Evolutionary conservation across 2,113 vertebrate genomes (phyloP), one percentile per base, ranked within the genome.

Genomic region (Ornithorhynchus anatinus): DNA sequence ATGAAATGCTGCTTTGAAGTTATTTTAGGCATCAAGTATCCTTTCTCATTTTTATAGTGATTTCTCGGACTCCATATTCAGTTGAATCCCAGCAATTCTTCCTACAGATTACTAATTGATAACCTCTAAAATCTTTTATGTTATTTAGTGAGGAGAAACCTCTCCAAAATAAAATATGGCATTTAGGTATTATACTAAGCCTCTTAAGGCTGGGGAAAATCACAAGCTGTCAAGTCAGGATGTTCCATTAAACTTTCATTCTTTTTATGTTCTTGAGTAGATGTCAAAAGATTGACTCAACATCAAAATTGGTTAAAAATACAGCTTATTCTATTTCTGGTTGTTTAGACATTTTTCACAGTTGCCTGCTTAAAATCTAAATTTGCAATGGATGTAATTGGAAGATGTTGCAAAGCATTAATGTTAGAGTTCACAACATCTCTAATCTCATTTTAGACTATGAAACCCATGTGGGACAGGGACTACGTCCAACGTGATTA

Each of bases 181-280:
- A 61, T 59, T 53, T 61, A 7, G 3, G 2, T 14, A 27, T 31
- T 57, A 27, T n/a, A 56, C 31, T 60, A 63, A 82, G 32, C 4
- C 1, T 6, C 29, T 44, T 79, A 77, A 64, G 6, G 16, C 38
- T 32, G 3, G 47, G 40, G 72, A 70, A 83, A 83, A 37, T 56
- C 7, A 5, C 3, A 43, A 15, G 2, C 5, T 77, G 3, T 53
- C 38, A 59, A 75, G 59, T 1, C n/a, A 39, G 2, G 38, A 35
- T 38, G 12, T 53, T 23, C 16, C 45, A 57, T 50, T 29, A 29
- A 33, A 1, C 5, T 53, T 69, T 29, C 23, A 75, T 3, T 22
- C 23, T 59, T 73, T 65, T 64, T 19, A 61, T 12, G 23, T 56
- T 53, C 19, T 17, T 10, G 29, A 59, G 2, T 4, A 0, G 0